Conservation (phyloP, 2,113 vertebrate species). For the Myrmecophaga tridactyla region DNA sequence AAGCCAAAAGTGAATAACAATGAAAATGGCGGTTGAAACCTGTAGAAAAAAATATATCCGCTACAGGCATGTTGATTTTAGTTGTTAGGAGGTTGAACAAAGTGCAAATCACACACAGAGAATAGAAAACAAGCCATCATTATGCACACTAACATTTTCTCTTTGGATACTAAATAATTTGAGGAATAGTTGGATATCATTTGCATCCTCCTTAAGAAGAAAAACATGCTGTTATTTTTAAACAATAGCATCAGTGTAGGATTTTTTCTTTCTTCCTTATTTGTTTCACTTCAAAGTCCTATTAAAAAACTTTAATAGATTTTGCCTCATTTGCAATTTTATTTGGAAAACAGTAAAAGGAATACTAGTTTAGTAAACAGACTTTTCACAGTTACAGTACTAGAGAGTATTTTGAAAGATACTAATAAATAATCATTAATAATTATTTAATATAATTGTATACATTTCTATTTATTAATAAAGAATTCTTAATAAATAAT, state of each 20-base stretch:
- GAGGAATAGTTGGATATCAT: background rate
- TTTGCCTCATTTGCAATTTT: slow-evolving; percentile 65
- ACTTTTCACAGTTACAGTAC: background rate
- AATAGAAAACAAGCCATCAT: background rate
- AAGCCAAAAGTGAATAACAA: background rate
- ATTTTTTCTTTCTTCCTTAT: slow-evolving; percentile 28
- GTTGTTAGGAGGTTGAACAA: background rate
- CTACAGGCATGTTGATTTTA: background rate
- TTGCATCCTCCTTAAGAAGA: slow-evolving; percentile 40
- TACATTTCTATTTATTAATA: no score
- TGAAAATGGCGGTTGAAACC: background rate
- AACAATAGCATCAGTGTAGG: background rate
- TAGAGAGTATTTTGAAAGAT: background rate
- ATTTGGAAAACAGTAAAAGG: slow-evolving; percentile 47
- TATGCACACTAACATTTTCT: background rate
- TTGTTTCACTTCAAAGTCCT: slow-evolving; percentile 50
- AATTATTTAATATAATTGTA: no score
- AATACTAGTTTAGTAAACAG: slow-evolving; percentile 39
- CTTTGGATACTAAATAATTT: slow-evolving; percentile 33
- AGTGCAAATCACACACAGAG: background rate
- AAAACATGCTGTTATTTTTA: background rate
- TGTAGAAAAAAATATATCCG: background rate
- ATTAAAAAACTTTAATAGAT: slow-evolving; percentile 64
- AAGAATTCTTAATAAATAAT: slow-evolving; percentile 33
- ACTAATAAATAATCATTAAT: slow-evolving; percentile 35